Conservation (phyloP, 2,888 invertebrate genomes). For the Ophraella communa region DNA sequence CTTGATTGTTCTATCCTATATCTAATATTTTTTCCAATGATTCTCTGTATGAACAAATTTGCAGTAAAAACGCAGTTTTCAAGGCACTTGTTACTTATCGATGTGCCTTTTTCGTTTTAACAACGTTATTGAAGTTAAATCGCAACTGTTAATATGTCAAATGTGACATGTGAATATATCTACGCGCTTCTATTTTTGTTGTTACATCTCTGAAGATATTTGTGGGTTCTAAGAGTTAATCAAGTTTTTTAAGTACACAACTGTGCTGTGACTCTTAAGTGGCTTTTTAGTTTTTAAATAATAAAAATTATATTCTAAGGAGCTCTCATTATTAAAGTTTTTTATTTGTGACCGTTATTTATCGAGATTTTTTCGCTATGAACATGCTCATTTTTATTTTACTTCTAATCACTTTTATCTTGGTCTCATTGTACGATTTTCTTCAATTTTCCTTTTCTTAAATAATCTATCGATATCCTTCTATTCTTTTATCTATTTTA, state of each 20-base stretch:
- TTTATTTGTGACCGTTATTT: constrained; percentile 46
- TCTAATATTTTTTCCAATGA: too few relatives aligned
- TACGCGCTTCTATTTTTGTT: not conserved
- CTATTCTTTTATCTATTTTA: too few relatives aligned
- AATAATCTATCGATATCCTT: too few relatives aligned
- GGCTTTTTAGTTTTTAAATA: constrained; percentile 64
- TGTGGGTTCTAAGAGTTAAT: constrained; percentile 49
- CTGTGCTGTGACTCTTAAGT: constrained; percentile 66
- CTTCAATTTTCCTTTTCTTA: too few relatives aligned
- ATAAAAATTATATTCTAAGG: constrained; percentile 54
- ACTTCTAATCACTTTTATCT: not conserved
- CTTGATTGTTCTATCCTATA: too few relatives aligned
- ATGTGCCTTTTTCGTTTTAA: not conserved
- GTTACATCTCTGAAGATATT: constrained; percentile 34
- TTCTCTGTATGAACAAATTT: too few relatives aligned
- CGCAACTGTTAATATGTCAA: constrained; percentile 14
- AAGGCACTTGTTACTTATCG: not conserved
- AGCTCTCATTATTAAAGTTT: constrained; percentile 55
- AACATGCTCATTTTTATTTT: constrained; percentile 30
- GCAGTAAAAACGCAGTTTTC: not conserved
- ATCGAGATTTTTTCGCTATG: constrained; percentile 34
- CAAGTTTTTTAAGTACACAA: constrained; percentile 61
- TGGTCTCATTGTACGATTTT: too few relatives aligned
- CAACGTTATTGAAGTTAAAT: not conserved
- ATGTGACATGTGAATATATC: constrained; percentile 8